A percentile compares a stretch with the other conserved stretches of the same genome.
Evolutionary conservation across 1,140 invertebrate species (phyloP).

Genomic region (Diorhabda sublineata): DNA sequence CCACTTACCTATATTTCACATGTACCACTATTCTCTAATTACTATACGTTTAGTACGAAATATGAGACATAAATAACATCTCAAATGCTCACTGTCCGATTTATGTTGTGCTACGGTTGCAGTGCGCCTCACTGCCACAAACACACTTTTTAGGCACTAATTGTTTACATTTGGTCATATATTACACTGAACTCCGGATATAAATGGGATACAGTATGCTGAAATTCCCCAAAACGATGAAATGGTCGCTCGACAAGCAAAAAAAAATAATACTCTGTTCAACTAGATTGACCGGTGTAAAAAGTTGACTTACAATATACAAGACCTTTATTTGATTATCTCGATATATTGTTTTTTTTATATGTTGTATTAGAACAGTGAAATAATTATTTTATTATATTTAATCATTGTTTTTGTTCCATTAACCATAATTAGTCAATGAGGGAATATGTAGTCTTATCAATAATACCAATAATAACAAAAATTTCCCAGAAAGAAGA

Average conservation of each 20-base stretch:
- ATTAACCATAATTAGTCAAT: too few species aligned
- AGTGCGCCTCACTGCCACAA: slow-evolving; percentile 30
- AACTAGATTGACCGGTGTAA: neutral
- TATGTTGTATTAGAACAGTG: too few species aligned
- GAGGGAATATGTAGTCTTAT: too few species aligned
- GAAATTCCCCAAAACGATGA: neutral
- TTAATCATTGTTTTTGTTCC: too few species aligned
- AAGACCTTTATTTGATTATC: too few species aligned
- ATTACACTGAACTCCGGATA: slow-evolving; percentile 20
- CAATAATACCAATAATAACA: too few species aligned
- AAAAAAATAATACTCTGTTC: neutral
- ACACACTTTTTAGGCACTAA: slow-evolving; percentile 37
- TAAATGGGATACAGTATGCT: neutral
- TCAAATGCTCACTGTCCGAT: slow-evolving; percentile 46
- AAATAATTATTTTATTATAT: too few species aligned
- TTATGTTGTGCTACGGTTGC: slow-evolving; percentile 38
- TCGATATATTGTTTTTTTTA: too few species aligned
- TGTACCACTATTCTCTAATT: slow-evolving; percentile 48
- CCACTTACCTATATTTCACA: slow-evolving; percentile 46
- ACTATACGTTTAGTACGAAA: slow-evolving; percentile 46
- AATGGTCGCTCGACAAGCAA: neutral
- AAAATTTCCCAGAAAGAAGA: too few species aligned
- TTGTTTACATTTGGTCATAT: slow-evolving; percentile 35
- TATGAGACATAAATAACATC: slow-evolving; percentile 47
- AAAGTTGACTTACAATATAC: neutral